Evolutionary conservation across 2,797 vertebrate species (phyloP), one percentile per base, ranked within the genome.

Genomic region (Onychomys torridus): DNA sequence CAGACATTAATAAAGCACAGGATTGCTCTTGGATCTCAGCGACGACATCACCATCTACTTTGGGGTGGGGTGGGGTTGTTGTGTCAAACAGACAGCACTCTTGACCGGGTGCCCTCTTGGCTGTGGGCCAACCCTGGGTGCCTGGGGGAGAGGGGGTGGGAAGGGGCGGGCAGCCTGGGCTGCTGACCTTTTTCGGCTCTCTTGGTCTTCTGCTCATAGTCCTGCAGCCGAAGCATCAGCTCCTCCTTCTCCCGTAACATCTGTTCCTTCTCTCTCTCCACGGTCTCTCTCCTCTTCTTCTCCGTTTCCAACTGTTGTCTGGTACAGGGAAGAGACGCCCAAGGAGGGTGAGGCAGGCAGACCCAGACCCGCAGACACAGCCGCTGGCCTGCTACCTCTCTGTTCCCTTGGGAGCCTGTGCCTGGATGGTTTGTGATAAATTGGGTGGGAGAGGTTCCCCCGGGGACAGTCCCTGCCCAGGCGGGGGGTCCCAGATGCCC

Each of bases 231-330:
- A 96, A 99, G 96, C 99, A 99, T 99, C 96, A 99, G 98, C 43
- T 99, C 99, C 95, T 99, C 99, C 98, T 99, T 99, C 98, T 99
- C 99, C 63, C 92, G 98, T 98, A 99, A 98, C 99, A 99, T 99
- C 98, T 99, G 99, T 79, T 99, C 99, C 93, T 99, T 99, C 97
- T 99, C 99, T 16, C 95, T 98, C 98, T 99, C 99, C 2, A 99
- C 99, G 1, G 98, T 99, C 97, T 99, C 99, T 46, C 99, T 99
- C 97, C 97, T 99, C 98, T 99, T 99, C 99, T 99, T 99, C 98
- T 99, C 99, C 0, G 98, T 99, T 97, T 99, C 99, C 97, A 99
- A 98, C 98, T 99, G 99, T 95, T 99, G 99, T 97, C 99, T 99
- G 98, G 97, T 46, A 2, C 1, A 6, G 21, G 55, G 25, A 25